Evolutionary conservation across 2,113 vertebrate species (phyloP), one percentile per base, ranked within the genome.

Genomic region (Triplophysa dalaica): DNA sequence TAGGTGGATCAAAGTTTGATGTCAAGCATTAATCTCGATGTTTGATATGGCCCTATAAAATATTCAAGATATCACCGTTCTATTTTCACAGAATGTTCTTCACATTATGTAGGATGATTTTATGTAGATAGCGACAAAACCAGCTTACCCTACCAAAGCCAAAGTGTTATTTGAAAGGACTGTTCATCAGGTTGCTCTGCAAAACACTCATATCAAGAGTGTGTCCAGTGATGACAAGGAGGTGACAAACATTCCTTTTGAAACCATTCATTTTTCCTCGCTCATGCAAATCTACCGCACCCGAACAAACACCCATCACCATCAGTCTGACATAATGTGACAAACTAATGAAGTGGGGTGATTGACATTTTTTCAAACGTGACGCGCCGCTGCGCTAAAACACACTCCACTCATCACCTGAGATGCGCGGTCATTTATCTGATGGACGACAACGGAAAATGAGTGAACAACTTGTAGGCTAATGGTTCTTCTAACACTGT

Each of bases 261-360:
- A 75, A 52, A 61, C 41, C 61, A 73, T 52, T 75, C 70, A 64
- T 22, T 67, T 38, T 61, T 45, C n/a, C 54, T 63, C 45, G 62
- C 78, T 60, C 72, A 78, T 58, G 76, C 75, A 78, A 60, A 82
- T 77, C 80, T 50, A 78, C 54, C 73, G 26, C 29, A 64, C 65
- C 66, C 14, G 69, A 63, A 80, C 70, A 80, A 48, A 9, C n/a
- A 45, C 7, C n/a, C 50, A 45, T 60, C 64, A 52, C 69, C 79
- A 75, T 84, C 69, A 78, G 64, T 82, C 75, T 72, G 65, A 72
- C 38, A 13, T 80, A 86, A 86, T 81, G 82, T 84, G 78, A 64
- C 84, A 68, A 80, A 82, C 70, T 88, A 88, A 85, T 83, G 87
- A 85, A 88, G 82, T 83, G 84, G 41, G 66, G 75, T 84, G 82